Conservation (phyloP, 2,888 invertebrate genomes). For the Helicoverpa assulta region DNA sequence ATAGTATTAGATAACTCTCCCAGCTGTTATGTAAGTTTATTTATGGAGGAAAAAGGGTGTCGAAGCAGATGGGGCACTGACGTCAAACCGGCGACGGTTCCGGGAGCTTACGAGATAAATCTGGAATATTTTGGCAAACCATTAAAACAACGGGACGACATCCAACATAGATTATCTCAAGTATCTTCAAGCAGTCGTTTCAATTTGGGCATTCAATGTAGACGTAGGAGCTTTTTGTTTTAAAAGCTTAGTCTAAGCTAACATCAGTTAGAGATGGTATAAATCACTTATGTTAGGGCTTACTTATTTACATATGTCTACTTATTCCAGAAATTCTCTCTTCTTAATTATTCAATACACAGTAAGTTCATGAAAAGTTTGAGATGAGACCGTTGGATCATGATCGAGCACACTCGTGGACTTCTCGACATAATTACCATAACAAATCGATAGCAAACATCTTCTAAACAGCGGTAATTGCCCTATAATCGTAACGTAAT, state of each 20-base stretch:
- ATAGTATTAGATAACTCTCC: too few species aligned
- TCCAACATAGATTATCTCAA: background rate
- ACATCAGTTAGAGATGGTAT: background rate
- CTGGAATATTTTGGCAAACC: constrained; percentile 15
- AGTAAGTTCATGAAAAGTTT: too few species aligned
- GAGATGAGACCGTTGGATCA: background rate
- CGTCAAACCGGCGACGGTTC: constrained; percentile 38
- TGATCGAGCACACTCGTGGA: background rate
- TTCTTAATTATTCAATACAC: too few species aligned
- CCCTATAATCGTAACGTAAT: background rate
- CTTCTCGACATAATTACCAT: too few species aligned
- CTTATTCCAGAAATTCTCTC: too few species aligned
- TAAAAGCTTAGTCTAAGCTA: background rate
- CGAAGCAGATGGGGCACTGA: constrained; percentile 36
- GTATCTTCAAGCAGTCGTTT: background rate
- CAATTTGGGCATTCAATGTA: background rate
- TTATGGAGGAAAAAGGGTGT: constrained; percentile 28
- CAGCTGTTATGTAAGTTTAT: constrained; percentile 13
- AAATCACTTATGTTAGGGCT: background rate
- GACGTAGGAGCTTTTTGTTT: background rate
- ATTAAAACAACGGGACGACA: background rate
- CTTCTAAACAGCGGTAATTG: background rate
- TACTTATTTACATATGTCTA: background rate
- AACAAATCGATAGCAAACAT: background rate
- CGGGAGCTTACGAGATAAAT: constrained; percentile 35